phyloP scores from a whole-genome alignment of 1,140 invertebrate species.

The Choristoneura fumiferana region DNA sequence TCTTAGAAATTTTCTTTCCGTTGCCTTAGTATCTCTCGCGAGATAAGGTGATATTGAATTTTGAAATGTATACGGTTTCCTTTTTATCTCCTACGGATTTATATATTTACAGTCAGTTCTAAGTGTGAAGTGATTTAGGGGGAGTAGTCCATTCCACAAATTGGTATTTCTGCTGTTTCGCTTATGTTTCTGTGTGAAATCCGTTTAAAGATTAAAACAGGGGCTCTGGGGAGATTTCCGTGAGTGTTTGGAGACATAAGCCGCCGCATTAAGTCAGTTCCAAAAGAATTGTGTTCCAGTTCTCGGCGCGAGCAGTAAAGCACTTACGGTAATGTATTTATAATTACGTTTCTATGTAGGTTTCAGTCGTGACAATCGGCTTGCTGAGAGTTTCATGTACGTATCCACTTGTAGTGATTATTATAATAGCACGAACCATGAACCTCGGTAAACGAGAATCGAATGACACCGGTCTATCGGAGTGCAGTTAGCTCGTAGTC shows the following conservation, averaged over 20 bases:
- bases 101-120: slow-evolving; percentile 35
- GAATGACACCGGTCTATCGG: slow-evolving; percentile 32
- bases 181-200: slow-evolving; percentile 38
- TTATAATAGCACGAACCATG: slow-evolving; percentile 53
- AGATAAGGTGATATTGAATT: slow-evolving; percentile 69
- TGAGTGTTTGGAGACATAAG: slow-evolving; percentile 38
- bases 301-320: slow-evolving; percentile 47
- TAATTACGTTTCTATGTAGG: slow-evolving; percentile 58
- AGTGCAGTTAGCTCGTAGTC: slow-evolving; percentile 34
- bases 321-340: slow-evolving; percentile 67
- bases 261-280: slow-evolving; percentile 38
- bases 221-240: slow-evolving; percentile 40
- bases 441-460: slow-evolving; percentile 47
- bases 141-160: slow-evolving; percentile 48
- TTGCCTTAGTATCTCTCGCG: slow-evolving; percentile 41
- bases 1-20: slow-evolving; percentile 44
- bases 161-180: slow-evolving; percentile 37
- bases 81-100: slow-evolving; percentile 45
- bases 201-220: slow-evolving; percentile 57
- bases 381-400: slow-evolving; percentile 33
- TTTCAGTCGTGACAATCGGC: slow-evolving; percentile 49
- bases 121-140: slow-evolving; percentile 34
- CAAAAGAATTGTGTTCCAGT: slow-evolving; percentile 49
- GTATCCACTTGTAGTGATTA: slow-evolving; percentile 46
- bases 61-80: slow-evolving; percentile 56